Percentiles rank a stretch among this genome's conserved stretches.
These are phyloP conservation scores for Diloba caeruleocephala DNA, from an alignment of 2,888 invertebrate species.

Conservation along the genomic window DNA sequence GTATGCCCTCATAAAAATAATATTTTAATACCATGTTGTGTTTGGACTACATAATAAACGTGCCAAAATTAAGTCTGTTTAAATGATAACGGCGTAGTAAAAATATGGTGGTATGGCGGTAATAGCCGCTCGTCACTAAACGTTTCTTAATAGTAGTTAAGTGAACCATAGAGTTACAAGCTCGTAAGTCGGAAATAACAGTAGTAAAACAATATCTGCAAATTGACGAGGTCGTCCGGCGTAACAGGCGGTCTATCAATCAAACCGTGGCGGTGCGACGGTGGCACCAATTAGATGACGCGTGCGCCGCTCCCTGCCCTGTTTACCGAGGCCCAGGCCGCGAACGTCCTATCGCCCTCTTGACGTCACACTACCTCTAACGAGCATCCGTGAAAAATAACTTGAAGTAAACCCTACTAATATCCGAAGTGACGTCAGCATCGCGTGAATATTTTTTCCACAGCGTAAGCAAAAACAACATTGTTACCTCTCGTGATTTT, in stretches of 20 bases:
- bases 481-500: conserved; percentile 6
- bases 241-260: conserved; percentile 84
- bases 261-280: conserved; percentile 62
- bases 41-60: conserved; percentile 2
- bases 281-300: conserved; percentile 70
- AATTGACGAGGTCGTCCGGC: conserved; percentile 78
- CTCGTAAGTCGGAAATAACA: conserved; percentile 64
- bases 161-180: conserved; percentile 28
- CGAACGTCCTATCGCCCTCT: conserved; percentile 61
- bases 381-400: conserved; percentile 63
- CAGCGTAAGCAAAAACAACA: conserved; percentile 28
- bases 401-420: conserved; percentile 58
- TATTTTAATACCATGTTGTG: conserved; percentile 11
- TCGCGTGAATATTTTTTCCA: conserved; percentile 32
- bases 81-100: conserved; percentile 5
- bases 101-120: conserved; percentile 2
- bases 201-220: conserved; percentile 68
- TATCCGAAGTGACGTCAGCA: conserved; percentile 23
- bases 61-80: background rate
- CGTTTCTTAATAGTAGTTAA: conserved; percentile 28
- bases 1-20: conserved; percentile 14
- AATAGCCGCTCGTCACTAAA: conserved; percentile 5
- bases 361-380: conserved; percentile 73
- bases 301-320: conserved; percentile 76
- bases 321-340: conserved; percentile 59